Conservation (phyloP, 2,113 vertebrate species). For the Bos indicus region DNA sequence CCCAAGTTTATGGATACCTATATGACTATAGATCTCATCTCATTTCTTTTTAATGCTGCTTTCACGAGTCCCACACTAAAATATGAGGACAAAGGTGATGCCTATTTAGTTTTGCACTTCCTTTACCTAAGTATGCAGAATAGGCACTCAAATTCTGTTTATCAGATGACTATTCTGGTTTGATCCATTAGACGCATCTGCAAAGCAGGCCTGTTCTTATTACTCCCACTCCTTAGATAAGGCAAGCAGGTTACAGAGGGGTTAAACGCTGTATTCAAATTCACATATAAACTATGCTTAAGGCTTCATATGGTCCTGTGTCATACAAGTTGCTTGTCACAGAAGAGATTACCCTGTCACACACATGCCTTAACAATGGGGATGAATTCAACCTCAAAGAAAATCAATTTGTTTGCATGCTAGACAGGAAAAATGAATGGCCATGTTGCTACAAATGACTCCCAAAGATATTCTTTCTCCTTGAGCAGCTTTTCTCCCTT, state of each 20-base stretch:
- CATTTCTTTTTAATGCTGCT: neutral
- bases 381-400: neutral
- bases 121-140: neutral
- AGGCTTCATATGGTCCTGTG: neutral
- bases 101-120: neutral
- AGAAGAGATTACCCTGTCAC: neutral
- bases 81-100: neutral
- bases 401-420: neutral
- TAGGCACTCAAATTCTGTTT: neutral
- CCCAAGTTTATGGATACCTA: neutral
- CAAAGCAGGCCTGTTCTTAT: neutral
- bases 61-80: neutral
- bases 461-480: neutral
- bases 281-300: neutral
- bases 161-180: neutral
- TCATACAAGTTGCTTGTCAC: neutral
- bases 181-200: neutral
- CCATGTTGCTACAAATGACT: neutral
- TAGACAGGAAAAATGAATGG: neutral
- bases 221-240: neutral
- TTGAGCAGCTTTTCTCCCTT: neutral
- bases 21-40: neutral
- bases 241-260: neutral
- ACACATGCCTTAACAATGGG: neutral
- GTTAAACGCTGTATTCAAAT: neutral